These are phyloP conservation scores for Scalopus aquaticus DNA, from an alignment of 2,113 vertebrate genomes.

Conservation along the genomic window DNA sequence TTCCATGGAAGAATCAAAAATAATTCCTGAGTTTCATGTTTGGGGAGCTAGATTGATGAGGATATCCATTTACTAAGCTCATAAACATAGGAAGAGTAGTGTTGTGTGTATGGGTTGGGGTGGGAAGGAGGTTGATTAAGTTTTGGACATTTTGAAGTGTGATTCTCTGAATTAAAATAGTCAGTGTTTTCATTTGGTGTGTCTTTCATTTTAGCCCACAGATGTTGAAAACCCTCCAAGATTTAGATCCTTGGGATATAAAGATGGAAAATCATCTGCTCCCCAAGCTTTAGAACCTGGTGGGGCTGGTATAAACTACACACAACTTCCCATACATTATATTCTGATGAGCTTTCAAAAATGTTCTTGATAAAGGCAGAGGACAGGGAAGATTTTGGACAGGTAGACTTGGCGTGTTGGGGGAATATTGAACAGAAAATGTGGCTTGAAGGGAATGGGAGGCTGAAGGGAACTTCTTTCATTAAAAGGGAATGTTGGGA, in stretches of 20 bases:
- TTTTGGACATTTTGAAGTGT: background rate
- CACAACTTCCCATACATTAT: background rate
- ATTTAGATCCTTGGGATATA: background rate
- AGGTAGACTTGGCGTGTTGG: background rate
- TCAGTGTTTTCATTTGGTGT: background rate
- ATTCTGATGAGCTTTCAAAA: background rate
- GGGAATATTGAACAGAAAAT: background rate
- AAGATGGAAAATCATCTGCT: background rate
- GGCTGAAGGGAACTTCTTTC: background rate
- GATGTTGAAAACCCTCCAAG: background rate
- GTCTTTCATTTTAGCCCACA: background rate
- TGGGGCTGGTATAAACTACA: background rate
- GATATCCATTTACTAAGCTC: background rate
- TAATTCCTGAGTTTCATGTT: constrained; percentile 2
- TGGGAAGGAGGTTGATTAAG: background rate
- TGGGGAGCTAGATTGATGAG: background rate
- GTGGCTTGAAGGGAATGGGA: background rate
- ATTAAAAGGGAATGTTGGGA: constrained; percentile 14
- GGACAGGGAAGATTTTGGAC: background rate
- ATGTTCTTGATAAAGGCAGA: background rate
- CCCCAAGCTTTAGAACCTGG: background rate
- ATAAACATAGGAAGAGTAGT: background rate
- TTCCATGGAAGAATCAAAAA: background rate
- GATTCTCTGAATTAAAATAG: constrained; percentile 14
- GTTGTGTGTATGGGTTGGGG: background rate